Evolutionary conservation across 2,113 vertebrate genomes (phyloP), one percentile per base, ranked within the genome.

Genomic region (Neoarius graeffei): DNA sequence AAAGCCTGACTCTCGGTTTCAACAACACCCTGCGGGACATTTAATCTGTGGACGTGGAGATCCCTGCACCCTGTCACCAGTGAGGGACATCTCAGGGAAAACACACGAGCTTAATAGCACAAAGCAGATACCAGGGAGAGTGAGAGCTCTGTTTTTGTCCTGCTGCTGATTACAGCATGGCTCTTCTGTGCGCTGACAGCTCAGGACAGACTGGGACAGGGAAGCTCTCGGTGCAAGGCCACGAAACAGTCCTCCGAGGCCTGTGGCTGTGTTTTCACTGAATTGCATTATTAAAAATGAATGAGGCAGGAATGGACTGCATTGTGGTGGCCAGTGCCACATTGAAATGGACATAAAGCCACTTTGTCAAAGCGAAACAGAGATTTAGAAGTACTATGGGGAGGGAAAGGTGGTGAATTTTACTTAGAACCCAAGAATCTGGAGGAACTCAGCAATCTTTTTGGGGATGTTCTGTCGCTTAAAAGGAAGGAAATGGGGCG

Each of bases 261-360:
- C 86, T 73, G 48, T 8, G 76, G 64, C 56, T 67, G 60, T 66
- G 87, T 56, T 76, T 25, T 87, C 54, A n/a, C 74, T 82, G 27
- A 87, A 83, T 14, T 17, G 30, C 48, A 27, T 69, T 87, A 86
- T 88, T 87, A 87, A 90, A 90, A 87, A 90, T 87, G 89, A 80
- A 90, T 85, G 82, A 85, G 59, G 30, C 14, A 84, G 74, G 87
- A 88, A 88, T 76, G 76, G 67, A 59, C 69, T 73, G 83, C 85
- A 80, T 25, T 20, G 27, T 90, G 84, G 87, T 54, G 66, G 87
- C 85, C 54, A 82, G 81, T 42, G 50, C 77, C 57, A 85, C 57
- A 66, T 14, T 88, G 79, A 27, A 48, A 62, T 85, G 67, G 79
- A 66, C 89, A 81, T 52, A 64, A 56, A 69, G n/a, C 76, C 85